Conservation (phyloP, 2,888 invertebrate genomes). For the Tenodera sinensis region DNA sequence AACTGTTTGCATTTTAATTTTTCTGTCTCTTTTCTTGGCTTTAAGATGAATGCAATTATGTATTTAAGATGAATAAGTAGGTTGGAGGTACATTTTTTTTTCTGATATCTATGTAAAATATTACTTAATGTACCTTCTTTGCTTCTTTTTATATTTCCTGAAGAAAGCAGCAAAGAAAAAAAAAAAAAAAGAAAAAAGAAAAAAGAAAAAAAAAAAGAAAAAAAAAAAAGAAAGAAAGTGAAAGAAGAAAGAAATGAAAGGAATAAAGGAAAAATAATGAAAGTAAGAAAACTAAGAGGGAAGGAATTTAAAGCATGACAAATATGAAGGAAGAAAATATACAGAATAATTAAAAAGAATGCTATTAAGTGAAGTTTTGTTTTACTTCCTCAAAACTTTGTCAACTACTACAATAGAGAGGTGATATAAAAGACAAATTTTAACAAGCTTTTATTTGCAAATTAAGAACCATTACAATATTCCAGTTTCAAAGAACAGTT, state of each 20-base stretch:
- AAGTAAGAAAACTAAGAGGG: neutral
- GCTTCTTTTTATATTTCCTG: too few species aligned
- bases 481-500: neutral
- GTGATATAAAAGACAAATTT: neutral
- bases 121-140: too few species aligned
- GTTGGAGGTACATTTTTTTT: too few species aligned
- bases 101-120: too few species aligned
- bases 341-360: neutral
- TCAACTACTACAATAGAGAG: neutral
- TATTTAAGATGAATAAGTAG: too few species aligned
- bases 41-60: too few species aligned
- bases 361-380: neutral
- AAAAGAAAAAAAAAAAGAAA: neutral
- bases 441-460: constrained; percentile 12
- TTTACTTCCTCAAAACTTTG: neutral
- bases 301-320: neutral
- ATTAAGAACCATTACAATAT: neutral
- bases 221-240: too few species aligned
- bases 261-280: neutral
- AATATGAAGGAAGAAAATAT: neutral
- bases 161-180: neutral
- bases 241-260: too few species aligned
- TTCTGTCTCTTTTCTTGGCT: too few species aligned
- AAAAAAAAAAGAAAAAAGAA: neutral
- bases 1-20: too few species aligned